A percentile compares a stretch with the other conserved stretches of the same genome.
phyloP scores from a whole-genome alignment of 2,888 invertebrate genomes.

The Busseola fusca region DNA sequence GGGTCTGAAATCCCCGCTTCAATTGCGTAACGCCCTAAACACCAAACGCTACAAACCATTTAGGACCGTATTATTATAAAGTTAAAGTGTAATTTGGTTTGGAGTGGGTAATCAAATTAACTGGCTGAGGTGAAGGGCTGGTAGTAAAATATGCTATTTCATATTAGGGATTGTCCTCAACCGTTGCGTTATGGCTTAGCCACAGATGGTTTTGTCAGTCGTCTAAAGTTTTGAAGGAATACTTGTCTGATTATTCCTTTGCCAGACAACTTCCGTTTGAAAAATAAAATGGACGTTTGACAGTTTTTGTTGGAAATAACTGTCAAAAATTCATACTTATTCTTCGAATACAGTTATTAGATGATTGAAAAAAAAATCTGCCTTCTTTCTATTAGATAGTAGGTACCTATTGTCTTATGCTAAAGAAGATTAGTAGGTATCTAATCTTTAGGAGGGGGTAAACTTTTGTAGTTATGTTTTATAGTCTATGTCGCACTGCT shows the following conservation, averaged over 20 bases:
- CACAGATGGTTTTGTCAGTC: constrained; percentile 61
- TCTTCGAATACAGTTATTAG: too few species aligned
- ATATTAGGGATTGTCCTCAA: constrained; percentile 71
- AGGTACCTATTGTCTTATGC: neutral
- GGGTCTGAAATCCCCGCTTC: constrained; percentile 75
- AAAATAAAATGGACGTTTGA: too few species aligned
- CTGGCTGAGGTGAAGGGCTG: constrained; percentile 73
- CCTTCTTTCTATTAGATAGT: neutral
- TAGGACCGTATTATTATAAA: constrained; percentile 51
- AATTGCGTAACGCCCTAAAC: constrained; percentile 80
- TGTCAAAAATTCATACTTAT: too few species aligned
- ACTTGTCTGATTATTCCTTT: too few species aligned
- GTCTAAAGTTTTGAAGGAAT: constrained; percentile 61
- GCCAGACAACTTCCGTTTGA: too few species aligned
- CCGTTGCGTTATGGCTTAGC: constrained; percentile 62
- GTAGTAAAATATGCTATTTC: constrained; percentile 69
- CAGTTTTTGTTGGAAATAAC: too few species aligned
- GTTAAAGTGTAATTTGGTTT: constrained; percentile 59
- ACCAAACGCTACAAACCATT: constrained; percentile 56
- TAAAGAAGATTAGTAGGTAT: neutral
- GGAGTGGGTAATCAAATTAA: constrained; percentile 65
- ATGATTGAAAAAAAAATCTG: too few species aligned
- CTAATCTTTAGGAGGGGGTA: neutral
- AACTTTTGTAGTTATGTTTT: neutral
- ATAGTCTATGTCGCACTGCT: too few species aligned